Conservation (phyloP, 1,140 invertebrate species). For the Tetragonula clypearis region DNA sequence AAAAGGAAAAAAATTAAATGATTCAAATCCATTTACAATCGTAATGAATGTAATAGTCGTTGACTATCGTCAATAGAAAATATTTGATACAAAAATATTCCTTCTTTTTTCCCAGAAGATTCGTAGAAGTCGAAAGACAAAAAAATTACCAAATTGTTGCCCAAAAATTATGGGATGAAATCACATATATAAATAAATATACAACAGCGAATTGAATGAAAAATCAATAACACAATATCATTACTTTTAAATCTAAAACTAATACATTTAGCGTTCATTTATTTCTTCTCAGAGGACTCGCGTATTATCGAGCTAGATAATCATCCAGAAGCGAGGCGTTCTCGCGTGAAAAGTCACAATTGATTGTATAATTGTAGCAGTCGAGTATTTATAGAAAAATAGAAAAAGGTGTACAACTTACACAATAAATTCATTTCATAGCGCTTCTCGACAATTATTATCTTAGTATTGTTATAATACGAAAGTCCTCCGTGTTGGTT, state of each 20-base stretch:
- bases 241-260: not conserved
- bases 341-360: not conserved
- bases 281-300: not conserved
- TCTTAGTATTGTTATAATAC: not conserved
- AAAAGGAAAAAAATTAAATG: not conserved
- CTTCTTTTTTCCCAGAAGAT: not conserved
- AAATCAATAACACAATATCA: not conserved
- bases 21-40: not conserved
- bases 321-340: constrained; percentile 1
- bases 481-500: not conserved
- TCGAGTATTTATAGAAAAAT: constrained; percentile 29
- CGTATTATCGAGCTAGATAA: not conserved
- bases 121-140: not conserved
- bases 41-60: not conserved
- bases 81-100: constrained; percentile 11
- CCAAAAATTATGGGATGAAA: not conserved
- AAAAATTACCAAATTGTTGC: too few species aligned
- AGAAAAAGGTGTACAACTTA: constrained; percentile 26
- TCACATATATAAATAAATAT: not conserved
- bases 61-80: not conserved
- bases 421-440: constrained; percentile 19
- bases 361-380: not conserved
- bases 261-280: not conserved
- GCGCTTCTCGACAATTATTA: constrained; percentile 1
- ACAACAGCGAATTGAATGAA: not conserved